phyloP scores from a whole-genome alignment of 2,797 vertebrate species.

The Gymnodraco acuticeps region DNA sequence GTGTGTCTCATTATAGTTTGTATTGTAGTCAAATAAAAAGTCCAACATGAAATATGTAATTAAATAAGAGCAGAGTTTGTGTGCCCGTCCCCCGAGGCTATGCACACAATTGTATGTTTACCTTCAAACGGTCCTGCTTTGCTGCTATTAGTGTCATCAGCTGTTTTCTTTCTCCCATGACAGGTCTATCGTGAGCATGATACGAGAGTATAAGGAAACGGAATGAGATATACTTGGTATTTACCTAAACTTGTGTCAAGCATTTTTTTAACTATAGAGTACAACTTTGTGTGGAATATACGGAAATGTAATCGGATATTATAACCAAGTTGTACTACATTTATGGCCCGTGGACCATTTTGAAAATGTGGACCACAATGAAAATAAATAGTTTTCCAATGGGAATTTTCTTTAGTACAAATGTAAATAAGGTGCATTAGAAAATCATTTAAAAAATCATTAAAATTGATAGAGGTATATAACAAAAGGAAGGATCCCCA shows the following conservation, averaged over 20 bases:
- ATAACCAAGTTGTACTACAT: not conserved
- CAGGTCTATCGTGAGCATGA: not conserved
- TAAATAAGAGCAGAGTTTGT: conserved; percentile 18
- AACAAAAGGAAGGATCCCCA: no score
- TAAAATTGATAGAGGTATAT: no score
- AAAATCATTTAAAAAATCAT: no score
- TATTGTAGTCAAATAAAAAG: conserved; percentile 5
- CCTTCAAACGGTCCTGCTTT: conserved; percentile 15
- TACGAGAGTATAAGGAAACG: conserved; percentile 10
- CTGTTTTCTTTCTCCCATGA: conserved; percentile 2
- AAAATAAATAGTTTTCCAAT: no score
- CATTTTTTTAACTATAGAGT: no score
- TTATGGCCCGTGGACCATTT: no score
- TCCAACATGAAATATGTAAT: not conserved
- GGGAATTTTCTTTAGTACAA: no score
- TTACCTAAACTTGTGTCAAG: not conserved
- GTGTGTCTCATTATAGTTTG: conserved; percentile 7
- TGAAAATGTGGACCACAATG: no score
- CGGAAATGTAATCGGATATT: conserved; percentile 1
- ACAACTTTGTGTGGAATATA: not conserved
- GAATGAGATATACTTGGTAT: not conserved
- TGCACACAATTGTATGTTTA: conserved; percentile 27
- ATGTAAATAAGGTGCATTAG: no score
- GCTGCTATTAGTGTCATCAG: conserved; percentile 11
- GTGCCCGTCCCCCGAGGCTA: not conserved